Evolutionary conservation across 2,113 vertebrate genomes (phyloP).

Genomic region (Periophthalmodon schlosseri): DNA sequence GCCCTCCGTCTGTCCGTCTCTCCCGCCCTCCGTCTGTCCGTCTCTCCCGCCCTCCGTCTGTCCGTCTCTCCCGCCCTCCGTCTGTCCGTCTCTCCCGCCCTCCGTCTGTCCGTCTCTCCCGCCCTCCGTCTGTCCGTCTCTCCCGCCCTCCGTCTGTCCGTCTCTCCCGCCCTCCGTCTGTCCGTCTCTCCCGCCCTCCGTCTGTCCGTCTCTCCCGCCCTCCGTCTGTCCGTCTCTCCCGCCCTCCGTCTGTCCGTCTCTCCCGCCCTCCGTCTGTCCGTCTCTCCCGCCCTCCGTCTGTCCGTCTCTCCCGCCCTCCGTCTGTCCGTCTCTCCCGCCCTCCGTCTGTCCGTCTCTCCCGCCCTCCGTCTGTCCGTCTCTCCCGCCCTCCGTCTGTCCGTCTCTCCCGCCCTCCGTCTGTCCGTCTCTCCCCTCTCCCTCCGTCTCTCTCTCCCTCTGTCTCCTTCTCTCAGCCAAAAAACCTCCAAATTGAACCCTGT

Average conservation of each 20-base stretch:
- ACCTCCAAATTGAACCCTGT: slow-evolving; percentile 15
- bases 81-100: too few species aligned
- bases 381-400: too few species aligned
- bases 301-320: too few species aligned
- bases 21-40: background rate
- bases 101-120: too few species aligned
- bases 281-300: slow-evolving; percentile 1
- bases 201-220: too few species aligned
- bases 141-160: slow-evolving; percentile 5
- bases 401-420: too few species aligned
- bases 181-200: too few species aligned
- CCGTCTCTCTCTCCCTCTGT: slow-evolving; percentile 2
- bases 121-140: background rate
- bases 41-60: background rate
- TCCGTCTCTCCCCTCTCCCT: too few species aligned
- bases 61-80: slow-evolving; percentile 14
- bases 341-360: background rate
- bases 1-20: too few species aligned
- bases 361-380: slow-evolving; percentile 18
- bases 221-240: background rate
- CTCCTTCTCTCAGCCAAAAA: slow-evolving; percentile 14
- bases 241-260: slow-evolving; percentile 1
- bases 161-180: too few species aligned
- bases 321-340: too few species aligned
- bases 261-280: background rate